These are phyloP conservation scores for Heliconius nattereri DNA, from an alignment of 1,140 invertebrate genomes.

Conservation along the genomic window DNA sequence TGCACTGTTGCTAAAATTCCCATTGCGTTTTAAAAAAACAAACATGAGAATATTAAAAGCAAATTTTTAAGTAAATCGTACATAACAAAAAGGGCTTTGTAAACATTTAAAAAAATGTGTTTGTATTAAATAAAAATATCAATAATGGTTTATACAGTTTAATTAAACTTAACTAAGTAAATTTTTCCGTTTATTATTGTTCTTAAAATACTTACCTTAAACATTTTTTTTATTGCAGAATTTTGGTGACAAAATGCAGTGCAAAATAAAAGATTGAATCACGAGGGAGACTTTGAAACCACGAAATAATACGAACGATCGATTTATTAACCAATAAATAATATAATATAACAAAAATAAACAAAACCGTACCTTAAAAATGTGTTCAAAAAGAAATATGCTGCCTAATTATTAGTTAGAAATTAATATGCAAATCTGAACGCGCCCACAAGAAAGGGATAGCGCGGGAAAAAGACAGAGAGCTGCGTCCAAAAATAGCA, in stretches of 20 bases:
- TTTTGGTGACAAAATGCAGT: conserved; percentile 45
- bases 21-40: no score
- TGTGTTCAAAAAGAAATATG: conserved; percentile 28
- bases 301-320: conserved; percentile 32
- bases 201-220: neutral
- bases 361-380: conserved; percentile 23
- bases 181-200: neutral
- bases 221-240: conserved; percentile 46
- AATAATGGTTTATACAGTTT: no score
- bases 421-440: conserved; percentile 52
- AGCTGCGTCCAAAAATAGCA: conserved; percentile 73
- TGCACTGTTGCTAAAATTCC: no score
- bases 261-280: conserved; percentile 36
- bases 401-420: conserved; percentile 27
- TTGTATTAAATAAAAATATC: no score
- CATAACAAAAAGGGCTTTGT: no score
- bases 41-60: no score
- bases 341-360: conserved; percentile 16
- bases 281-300: conserved; percentile 32
- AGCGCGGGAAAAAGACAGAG: conserved; percentile 52
- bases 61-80: no score
- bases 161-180: no score
- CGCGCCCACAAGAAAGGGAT: conserved; percentile 50
- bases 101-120: no score
- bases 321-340: neutral